phyloP scores from a whole-genome alignment of 1,140 invertebrate species.

The Zaprionus kolodkinae region DNA sequence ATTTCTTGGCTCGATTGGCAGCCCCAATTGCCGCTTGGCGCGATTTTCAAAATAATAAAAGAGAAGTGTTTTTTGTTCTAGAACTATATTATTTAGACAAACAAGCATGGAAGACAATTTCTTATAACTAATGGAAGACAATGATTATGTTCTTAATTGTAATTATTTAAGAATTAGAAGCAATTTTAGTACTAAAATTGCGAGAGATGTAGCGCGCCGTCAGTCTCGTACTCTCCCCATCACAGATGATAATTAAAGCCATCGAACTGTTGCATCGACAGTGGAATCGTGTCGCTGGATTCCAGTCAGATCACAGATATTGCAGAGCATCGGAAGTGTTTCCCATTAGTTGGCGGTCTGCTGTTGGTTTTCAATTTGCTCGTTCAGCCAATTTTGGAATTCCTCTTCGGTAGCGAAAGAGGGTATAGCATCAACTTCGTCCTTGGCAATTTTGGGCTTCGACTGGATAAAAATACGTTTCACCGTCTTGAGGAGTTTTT shows the following conservation, averaged over 20 bases:
- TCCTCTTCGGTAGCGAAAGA: slow-evolving; percentile 62
- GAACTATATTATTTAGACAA: slow-evolving; percentile 47
- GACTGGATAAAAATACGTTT: slow-evolving; percentile 54
- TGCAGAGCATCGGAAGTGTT: slow-evolving; percentile 13
- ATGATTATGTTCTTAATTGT: slow-evolving; percentile 54
- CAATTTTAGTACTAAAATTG: slow-evolving; percentile 36
- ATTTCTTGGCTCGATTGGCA: slow-evolving; percentile 15
- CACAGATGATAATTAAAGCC: slow-evolving; percentile 69
- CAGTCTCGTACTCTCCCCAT: slow-evolving; percentile 66
- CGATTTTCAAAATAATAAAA: background rate
- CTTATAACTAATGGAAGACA: slow-evolving; percentile 73
- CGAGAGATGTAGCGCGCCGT: slow-evolving; percentile 26
- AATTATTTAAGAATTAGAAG: slow-evolving; percentile 20
- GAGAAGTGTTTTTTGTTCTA: background rate
- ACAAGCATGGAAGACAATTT: slow-evolving; percentile 70
- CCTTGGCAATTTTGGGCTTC: slow-evolving; percentile 21
- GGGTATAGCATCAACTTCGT: slow-evolving; percentile 9
- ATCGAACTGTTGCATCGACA: slow-evolving; percentile 44
- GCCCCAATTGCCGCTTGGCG: background rate
- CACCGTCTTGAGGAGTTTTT: slow-evolving; percentile 60
- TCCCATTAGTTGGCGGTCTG: slow-evolving; percentile 8
- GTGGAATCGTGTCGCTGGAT: slow-evolving; percentile 25
- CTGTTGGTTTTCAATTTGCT: slow-evolving; percentile 56
- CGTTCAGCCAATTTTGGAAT: slow-evolving; percentile 74
- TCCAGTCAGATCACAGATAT: slow-evolving; percentile 66